Evolutionary conservation across 2,797 vertebrate species (phyloP).

Genomic region (Sparus aurata): DNA sequence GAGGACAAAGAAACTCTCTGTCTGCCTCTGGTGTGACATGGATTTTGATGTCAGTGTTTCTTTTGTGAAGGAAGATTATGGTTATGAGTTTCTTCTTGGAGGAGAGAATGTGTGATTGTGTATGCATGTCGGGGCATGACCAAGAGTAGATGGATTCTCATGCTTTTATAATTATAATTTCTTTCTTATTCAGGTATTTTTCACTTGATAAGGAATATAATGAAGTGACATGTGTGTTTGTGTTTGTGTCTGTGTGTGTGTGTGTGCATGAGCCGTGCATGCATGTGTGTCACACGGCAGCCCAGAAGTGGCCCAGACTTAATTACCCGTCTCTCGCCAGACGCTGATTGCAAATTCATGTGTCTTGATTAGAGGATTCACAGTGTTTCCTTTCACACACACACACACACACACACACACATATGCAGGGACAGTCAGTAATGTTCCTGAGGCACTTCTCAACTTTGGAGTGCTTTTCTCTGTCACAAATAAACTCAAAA

Average conservation of each 20-base stretch:
- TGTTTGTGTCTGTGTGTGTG: not conserved
- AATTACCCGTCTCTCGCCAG: conserved; percentile 79
- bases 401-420: conserved; percentile 7
- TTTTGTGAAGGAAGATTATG: conserved; percentile 56
- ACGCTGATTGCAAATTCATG: conserved; percentile 84
- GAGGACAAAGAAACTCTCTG: conserved; percentile 47
- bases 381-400: conserved; percentile 46
- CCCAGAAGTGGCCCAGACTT: conserved; percentile 75
- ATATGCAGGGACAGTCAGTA: conserved; percentile 11
- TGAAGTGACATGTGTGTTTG: conserved; percentile 29
- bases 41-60: conserved; percentile 57
- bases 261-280: not conserved
- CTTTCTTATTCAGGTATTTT: conserved; percentile 71
- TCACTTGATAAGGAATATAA: conserved; percentile 50
- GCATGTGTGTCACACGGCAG: conserved; percentile 31
- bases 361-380: conserved; percentile 83
- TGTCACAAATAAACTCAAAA: conserved; percentile 36
- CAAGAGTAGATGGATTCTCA: conserved; percentile 34
- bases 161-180: conserved; percentile 64
- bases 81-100: conserved; percentile 29
- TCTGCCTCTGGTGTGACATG: conserved; percentile 45
- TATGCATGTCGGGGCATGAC: not conserved
- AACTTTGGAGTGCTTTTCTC: conserved; percentile 50
- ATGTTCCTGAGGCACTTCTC: conserved; percentile 40
- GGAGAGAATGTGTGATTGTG: conserved; percentile 6